phyloP scores from a whole-genome alignment of 2,888 invertebrate genomes.

The Temnothorax ravouxi region DNA sequence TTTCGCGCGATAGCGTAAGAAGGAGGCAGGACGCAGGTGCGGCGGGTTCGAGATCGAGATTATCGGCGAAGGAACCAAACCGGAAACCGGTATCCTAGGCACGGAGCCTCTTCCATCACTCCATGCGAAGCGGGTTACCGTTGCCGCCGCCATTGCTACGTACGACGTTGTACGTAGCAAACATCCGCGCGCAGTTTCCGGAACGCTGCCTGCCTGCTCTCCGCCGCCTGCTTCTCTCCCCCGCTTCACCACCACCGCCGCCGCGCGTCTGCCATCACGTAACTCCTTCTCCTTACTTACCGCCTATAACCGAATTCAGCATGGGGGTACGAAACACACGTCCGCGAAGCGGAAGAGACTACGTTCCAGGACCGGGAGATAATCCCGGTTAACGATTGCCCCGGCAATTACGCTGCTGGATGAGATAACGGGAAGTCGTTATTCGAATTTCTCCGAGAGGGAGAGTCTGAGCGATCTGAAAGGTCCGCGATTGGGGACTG shows the following conservation, averaged over 20 bases:
- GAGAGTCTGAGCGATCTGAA: slow-evolving; percentile 33
- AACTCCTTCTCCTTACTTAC: slow-evolving; percentile 74
- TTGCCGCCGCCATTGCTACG: slow-evolving; percentile 74
- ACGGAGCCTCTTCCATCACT: slow-evolving; percentile 83
- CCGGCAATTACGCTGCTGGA: slow-evolving; percentile 76
- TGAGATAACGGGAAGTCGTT: slow-evolving; percentile 63
- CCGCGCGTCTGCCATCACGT: slow-evolving; percentile 63
- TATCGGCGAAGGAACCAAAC: slow-evolving; percentile 81
- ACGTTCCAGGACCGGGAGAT: slow-evolving; percentile 74
- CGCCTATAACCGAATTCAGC: slow-evolving; percentile 72
- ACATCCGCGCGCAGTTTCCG: slow-evolving; percentile 81
- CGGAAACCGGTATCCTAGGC: slow-evolving; percentile 81
- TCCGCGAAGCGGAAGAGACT: slow-evolving; percentile 67
- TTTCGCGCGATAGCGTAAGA: slow-evolving; percentile 54
- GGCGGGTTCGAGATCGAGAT: slow-evolving; percentile 79
- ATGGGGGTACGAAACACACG: slow-evolving; percentile 74
- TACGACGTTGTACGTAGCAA: slow-evolving; percentile 76
- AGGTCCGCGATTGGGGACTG: slow-evolving; percentile 19
- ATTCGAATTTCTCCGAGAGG: slow-evolving; percentile 48
- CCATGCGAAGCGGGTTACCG: slow-evolving; percentile 70
- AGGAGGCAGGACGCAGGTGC: slow-evolving; percentile 69
- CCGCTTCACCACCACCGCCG: slow-evolving; percentile 58
- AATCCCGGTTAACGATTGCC: slow-evolving; percentile 83
- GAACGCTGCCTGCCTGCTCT: slow-evolving; percentile 77
- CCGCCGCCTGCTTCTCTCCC: slow-evolving; percentile 64